phyloP scores from a whole-genome alignment of 2,113 vertebrate genomes.

The Prunella himalayana region DNA sequence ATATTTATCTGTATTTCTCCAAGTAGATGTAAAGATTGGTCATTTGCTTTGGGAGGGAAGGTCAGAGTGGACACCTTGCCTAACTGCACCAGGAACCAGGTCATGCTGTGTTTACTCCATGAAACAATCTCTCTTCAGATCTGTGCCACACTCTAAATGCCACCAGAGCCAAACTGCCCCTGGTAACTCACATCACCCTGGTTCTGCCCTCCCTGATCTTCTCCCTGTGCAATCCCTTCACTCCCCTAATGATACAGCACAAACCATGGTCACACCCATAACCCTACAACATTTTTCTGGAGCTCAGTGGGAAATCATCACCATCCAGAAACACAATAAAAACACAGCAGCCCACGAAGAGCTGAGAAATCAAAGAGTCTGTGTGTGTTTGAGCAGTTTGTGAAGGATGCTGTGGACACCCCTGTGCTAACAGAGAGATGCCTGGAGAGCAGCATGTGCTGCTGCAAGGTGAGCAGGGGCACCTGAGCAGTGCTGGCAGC shows the following conservation, averaged over 20 bases:
- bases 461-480: neutral
- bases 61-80: neutral
- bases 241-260: neutral
- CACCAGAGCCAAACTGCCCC: neutral
- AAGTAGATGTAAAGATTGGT: neutral
- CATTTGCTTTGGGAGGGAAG: neutral
- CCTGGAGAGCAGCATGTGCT: neutral
- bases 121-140: neutral
- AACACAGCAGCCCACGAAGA: neutral
- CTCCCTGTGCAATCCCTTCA: neutral
- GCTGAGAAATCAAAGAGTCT: neutral
- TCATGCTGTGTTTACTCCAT: neutral
- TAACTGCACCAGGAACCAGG: neutral
- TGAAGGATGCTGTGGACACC: neutral
- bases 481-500: neutral
- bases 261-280: neutral
- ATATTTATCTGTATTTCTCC: neutral
- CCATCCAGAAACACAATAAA: neutral
- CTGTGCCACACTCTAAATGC: neutral
- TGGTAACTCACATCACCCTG: neutral
- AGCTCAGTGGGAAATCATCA: neutral
- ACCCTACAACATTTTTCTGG: neutral
- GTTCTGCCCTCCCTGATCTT: neutral
- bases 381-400: neutral
- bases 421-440: accelerated